Evolutionary conservation across 2,113 vertebrate species (phyloP).

Genomic region (Tachysurus vachellii): DNA sequence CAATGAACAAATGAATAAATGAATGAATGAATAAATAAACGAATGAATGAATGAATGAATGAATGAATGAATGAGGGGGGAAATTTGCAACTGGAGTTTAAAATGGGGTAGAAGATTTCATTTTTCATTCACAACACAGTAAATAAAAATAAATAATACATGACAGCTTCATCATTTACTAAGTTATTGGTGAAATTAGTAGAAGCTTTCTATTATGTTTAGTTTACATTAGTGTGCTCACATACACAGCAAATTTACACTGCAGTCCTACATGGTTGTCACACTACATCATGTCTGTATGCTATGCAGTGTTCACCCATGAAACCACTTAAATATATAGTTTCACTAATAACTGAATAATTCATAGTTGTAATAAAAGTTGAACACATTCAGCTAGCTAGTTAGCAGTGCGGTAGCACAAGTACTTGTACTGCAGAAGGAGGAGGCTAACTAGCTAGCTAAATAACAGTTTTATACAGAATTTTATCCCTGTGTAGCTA

Average conservation of each 20-base stretch:
- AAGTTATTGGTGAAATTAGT: not conserved
- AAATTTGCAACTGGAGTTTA: not conserved
- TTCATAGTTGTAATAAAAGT: not conserved
- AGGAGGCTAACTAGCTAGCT: not conserved
- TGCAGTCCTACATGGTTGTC: not conserved
- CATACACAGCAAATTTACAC: not conserved
- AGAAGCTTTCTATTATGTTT: not conserved
- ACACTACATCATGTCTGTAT: not conserved
- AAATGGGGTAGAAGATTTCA: not conserved
- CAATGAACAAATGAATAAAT: not conserved
- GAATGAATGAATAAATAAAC: not conserved
- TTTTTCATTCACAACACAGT: not conserved
- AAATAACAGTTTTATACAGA: not conserved
- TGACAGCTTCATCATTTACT: conserved; percentile 35
- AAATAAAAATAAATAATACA: not conserved
- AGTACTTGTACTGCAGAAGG: not conserved
- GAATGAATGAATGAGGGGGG: not conserved
- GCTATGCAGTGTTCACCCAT: not conserved
- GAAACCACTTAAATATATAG: not conserved
- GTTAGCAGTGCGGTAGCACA: too few relatives aligned
- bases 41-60: not conserved
- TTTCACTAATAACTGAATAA: not conserved
- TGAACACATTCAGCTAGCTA: not conserved
- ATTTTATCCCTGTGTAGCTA: not conserved
- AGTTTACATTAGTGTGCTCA: not conserved